Percentiles rank a stretch among this genome's conserved stretches.
Evolutionary conservation across 2,888 invertebrate genomes (phyloP).

Genomic region (Parnassius orleans): DNA sequence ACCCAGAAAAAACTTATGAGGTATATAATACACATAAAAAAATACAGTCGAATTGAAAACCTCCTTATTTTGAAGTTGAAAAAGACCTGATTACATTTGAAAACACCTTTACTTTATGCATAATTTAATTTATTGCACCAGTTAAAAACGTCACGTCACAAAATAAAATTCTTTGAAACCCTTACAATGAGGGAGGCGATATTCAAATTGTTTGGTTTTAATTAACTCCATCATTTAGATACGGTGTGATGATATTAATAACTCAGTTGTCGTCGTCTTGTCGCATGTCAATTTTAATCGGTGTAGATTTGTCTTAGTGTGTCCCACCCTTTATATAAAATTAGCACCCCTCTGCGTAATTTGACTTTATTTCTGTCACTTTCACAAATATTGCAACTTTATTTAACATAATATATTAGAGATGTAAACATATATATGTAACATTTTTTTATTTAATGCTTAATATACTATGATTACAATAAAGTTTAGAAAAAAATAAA

Average conservation of each 20-base stretch:
- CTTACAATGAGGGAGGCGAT: constrained; percentile 32
- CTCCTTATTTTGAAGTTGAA: too few species aligned
- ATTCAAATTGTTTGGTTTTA: constrained; percentile 67
- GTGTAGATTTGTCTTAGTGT: constrained; percentile 55
- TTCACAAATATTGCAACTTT: too few species aligned
- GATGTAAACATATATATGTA: too few species aligned
- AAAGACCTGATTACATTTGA: too few species aligned
- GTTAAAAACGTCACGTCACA: constrained; percentile 43
- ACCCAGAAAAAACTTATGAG: too few species aligned
- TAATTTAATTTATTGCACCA: constrained; percentile 27
- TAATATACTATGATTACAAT: too few species aligned
- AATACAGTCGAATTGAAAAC: too few species aligned
- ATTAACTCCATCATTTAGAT: constrained; percentile 55
- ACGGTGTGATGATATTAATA: constrained; percentile 58
- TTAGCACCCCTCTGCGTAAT: constrained; percentile 22
- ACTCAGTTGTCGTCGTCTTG: constrained; percentile 58
- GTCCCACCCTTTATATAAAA: constrained; percentile 40
- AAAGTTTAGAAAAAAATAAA: too few species aligned
- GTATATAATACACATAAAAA: too few species aligned
- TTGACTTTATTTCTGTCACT: neutral
- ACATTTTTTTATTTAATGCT: too few species aligned
- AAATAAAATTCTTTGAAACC: constrained; percentile 41
- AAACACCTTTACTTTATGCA: too few species aligned
- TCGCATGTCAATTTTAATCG: constrained; percentile 64
- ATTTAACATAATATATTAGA: too few species aligned